A percentile compares a stretch with the other conserved stretches of the same genome.
phyloP scores from a whole-genome alignment of 2,888 invertebrate genomes.

The Cetonia aurata region DNA sequence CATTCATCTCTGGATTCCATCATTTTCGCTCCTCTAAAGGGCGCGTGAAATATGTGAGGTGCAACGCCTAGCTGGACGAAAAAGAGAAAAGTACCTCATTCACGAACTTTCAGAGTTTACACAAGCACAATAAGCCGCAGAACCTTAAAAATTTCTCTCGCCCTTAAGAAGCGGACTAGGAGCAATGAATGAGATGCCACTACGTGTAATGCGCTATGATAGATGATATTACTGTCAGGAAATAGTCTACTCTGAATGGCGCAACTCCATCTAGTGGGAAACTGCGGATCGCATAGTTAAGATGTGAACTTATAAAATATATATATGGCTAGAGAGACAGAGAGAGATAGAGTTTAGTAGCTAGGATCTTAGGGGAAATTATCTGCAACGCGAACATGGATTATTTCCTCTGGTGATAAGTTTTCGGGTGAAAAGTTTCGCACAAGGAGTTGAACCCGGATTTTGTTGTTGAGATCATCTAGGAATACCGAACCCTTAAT shows the following conservation, averaged over 20 bases:
- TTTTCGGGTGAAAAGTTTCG: constrained; percentile 2
- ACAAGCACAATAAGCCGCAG: constrained; percentile 10
- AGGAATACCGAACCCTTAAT: no score
- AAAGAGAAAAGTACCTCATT: not conserved
- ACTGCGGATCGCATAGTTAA: constrained; percentile 3
- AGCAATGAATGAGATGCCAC: constrained; percentile 4
- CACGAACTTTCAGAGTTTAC: not conserved
- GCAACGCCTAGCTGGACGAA: not conserved
- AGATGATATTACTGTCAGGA: constrained; percentile 14
- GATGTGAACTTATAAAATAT: constrained; percentile 30
- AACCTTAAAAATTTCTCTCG: not conserved
- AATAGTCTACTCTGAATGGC: not conserved
- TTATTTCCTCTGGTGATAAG: constrained; percentile 28
- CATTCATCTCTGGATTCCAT: no score
- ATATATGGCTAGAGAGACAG: not conserved
- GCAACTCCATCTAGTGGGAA: constrained; percentile 15
- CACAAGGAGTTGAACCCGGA: not conserved
- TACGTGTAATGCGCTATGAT: constrained; percentile 15
- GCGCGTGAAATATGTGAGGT: not conserved
- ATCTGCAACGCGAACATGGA: constrained; percentile 17
- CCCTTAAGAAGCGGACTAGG: not conserved
- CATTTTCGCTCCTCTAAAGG: no score
- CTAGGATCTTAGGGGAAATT: constrained; percentile 26
- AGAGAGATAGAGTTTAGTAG: constrained; percentile 29
- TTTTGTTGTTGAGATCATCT: no score